Evolutionary conservation across 1,140 invertebrate species (phyloP), one percentile per base, ranked within the genome.

Genomic region (Cheumatopsyche charites): DNA sequence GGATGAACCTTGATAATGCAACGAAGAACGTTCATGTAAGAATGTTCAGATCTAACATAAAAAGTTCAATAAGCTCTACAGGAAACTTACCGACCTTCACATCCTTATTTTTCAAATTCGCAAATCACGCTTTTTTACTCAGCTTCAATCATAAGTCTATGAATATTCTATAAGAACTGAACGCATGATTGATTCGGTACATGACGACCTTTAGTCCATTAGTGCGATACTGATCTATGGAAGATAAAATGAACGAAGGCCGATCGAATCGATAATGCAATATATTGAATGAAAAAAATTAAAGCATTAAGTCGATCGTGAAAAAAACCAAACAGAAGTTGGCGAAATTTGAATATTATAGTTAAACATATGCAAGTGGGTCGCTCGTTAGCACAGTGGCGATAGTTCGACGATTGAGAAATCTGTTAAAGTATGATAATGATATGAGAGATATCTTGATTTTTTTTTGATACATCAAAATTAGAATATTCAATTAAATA

Each of bases 321-420:
- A 52, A 6, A 13, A 47, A 13, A 13, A 47, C 41, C 4, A 47
- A 6, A 17, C 15, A 47, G 19, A 52, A 52, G 47, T 36, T 15
- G 47, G 19, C 47, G 47, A 52, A 52, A 52, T 52, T 17, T 52
- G 47, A 52, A 52, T 52, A 7, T 52, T 45, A 45, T n/a, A 12
- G 12, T 52, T 55, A 15, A 25, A 58, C 25, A n/a, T 58, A 58
- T 58, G 55, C 25, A 58, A 58, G 25, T 23, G 21, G 55, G 55
- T 58, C 55, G 23, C 55, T 58, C 12, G 55, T 58, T 58, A 58
- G n/a, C 23, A 25, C 23, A 6, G 19, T 58, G 23, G 23, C 55
- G 21, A 13, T 36, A 36, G 29, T 36, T 36, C 3, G 3, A 3
- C 29, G 29, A 36, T 36, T 36, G 9, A 36, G 29, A 36, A 36